These are phyloP conservation scores for Lasioglossum baleicum DNA, from an alignment of 1,140 invertebrate genomes.

Conservation along the genomic window DNA sequence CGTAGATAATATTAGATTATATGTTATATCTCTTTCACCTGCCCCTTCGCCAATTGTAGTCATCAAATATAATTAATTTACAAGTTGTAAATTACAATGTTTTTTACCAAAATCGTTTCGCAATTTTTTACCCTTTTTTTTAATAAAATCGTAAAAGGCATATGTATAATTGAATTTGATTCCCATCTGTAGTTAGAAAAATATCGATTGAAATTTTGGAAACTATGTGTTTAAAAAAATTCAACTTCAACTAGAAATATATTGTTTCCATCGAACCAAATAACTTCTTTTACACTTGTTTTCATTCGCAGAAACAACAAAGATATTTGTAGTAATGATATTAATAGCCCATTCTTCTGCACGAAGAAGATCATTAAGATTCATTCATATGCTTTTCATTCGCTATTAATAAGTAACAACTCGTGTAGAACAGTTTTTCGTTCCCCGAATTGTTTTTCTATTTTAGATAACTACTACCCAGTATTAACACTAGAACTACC, in stretches of 20 bases:
- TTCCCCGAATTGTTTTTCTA: background rate
- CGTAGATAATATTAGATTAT: constrained; percentile 1
- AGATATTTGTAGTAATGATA: background rate
- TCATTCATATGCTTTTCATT: constrained; percentile 6
- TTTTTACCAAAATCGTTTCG: background rate
- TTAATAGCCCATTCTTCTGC: constrained; percentile 2
- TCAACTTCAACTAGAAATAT: background rate
- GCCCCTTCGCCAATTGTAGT: background rate
- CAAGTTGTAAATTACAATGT: too few relatives aligned
- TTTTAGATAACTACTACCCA: constrained; percentile 12
- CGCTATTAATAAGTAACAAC: background rate
- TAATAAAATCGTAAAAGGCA: constrained; percentile 4
- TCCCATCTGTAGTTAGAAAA: background rate
- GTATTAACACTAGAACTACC: too few relatives aligned
- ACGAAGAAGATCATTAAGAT: constrained; percentile 4
- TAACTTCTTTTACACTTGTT: background rate
- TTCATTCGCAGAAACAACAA: background rate
- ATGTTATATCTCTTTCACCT: background rate
- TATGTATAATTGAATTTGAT: background rate
- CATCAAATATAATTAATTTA: background rate
- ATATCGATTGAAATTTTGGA: background rate
- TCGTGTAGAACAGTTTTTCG: constrained; percentile 11
- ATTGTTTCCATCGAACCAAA: background rate
- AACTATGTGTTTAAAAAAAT: background rate
- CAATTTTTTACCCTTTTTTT: background rate